phyloP scores from a whole-genome alignment of 2,888 invertebrate genomes.

The Chalcis sispes region DNA sequence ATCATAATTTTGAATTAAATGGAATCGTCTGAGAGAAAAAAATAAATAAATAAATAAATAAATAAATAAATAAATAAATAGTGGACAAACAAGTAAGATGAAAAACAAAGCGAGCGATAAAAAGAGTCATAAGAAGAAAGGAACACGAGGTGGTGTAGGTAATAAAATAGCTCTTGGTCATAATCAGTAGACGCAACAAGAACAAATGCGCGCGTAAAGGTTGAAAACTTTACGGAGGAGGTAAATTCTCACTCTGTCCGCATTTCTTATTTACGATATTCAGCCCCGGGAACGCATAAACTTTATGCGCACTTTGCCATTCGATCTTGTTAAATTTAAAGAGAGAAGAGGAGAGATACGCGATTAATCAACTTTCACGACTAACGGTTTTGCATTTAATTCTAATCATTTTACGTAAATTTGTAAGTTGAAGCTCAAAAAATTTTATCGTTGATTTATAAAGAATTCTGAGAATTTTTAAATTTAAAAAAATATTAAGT shows the following conservation, averaged over 20 bases:
- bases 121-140: not conserved
- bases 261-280: slow-evolving; percentile 52
- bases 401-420: too few relatives aligned
- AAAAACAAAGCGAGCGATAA: slow-evolving; percentile 44
- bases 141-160: not conserved
- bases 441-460: too few relatives aligned
- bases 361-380: slow-evolving; percentile 32
- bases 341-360: too few relatives aligned
- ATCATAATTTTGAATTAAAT: too few relatives aligned
- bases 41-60: too few relatives aligned
- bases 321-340: slow-evolving; percentile 43
- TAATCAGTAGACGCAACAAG: slow-evolving; percentile 30
- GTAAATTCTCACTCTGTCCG: slow-evolving; percentile 7
- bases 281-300: slow-evolving; percentile 27
- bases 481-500: too few relatives aligned
- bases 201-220: slow-evolving; percentile 20
- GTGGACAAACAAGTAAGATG: not conserved
- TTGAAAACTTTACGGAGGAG: slow-evolving; percentile 15
- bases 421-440: too few relatives aligned
- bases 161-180: slow-evolving; percentile 21
- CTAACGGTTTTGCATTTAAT: not conserved
- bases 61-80: slow-evolving; percentile 3
- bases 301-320: not conserved
- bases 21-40: too few relatives aligned
- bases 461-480: too few relatives aligned